These are phyloP conservation scores for Eira barbara DNA, from an alignment of 2,113 vertebrate genomes.

Conservation along the genomic window DNA sequence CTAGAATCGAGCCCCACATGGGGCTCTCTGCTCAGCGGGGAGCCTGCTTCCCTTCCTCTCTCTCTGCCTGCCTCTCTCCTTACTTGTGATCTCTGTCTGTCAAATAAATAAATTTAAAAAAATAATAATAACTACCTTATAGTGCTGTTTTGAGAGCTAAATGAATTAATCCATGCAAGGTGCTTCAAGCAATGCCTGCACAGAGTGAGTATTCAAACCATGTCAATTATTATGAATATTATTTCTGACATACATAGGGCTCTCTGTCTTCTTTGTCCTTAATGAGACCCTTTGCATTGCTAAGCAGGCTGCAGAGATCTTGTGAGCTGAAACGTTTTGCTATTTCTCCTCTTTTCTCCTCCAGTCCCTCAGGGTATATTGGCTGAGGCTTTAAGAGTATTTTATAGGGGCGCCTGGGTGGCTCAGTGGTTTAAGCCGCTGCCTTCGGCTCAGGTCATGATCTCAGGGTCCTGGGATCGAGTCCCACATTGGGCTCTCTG, in stretches of 20 bases:
- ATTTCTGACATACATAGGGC: background rate
- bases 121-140: background rate
- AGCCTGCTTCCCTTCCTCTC: too few species aligned
- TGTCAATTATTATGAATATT: background rate
- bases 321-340: slow-evolving; percentile 1
- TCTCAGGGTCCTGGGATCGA: too few species aligned
- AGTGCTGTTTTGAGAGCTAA: background rate
- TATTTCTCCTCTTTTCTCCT: background rate
- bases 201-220: background rate
- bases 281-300: background rate
- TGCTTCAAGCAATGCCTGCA: background rate
- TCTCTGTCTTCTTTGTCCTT: background rate
- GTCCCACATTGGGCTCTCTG: too few species aligned
- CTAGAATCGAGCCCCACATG: too few species aligned
- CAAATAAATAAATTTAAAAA: too few species aligned
- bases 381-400: background rate
- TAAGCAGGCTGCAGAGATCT: background rate
- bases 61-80: too few species aligned
- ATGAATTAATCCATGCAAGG: background rate
- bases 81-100: too few species aligned
- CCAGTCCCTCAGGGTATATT: background rate
- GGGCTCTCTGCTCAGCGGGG: too few species aligned
- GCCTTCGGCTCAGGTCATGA: too few species aligned
- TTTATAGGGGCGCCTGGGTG: too few species aligned
- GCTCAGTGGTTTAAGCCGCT: too few species aligned